Conservation (phyloP, 2,888 invertebrate species). For the Allolobophora icterica region DNA sequence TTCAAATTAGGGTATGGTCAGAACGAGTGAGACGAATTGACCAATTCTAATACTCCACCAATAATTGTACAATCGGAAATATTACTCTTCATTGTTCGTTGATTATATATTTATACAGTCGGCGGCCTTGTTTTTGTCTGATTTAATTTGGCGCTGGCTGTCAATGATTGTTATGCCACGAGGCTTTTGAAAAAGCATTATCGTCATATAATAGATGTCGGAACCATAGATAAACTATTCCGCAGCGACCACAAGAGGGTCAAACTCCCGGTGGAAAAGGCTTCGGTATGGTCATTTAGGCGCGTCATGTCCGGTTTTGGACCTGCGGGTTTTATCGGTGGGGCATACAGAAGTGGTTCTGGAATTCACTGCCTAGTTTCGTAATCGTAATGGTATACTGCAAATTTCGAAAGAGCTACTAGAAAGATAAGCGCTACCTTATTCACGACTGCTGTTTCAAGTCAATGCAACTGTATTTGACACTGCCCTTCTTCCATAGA, state of each 20-base stretch:
- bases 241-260: neutral
- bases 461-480: too few relatives aligned
- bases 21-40: neutral
- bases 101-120: neutral
- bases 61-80: neutral
- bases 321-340: too few relatives aligned
- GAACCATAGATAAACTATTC: neutral
- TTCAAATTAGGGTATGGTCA: neutral
- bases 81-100: neutral
- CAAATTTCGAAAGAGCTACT: too few relatives aligned
- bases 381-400: too few relatives aligned
- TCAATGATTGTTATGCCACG: neutral
- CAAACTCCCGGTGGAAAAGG: neutral
- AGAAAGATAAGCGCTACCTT: too few relatives aligned
- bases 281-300: too few relatives aligned
- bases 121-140: neutral
- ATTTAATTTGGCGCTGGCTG: neutral
- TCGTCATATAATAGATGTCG: neutral
- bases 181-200: neutral
- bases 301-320: too few relatives aligned
- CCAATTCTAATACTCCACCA: neutral
- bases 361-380: too few relatives aligned
- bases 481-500: too few relatives aligned
- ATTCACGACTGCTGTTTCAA: too few relatives aligned
- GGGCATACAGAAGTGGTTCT: too few relatives aligned